phyloP scores from a whole-genome alignment of 1,140 invertebrate species.

The Halesus radiatus region DNA sequence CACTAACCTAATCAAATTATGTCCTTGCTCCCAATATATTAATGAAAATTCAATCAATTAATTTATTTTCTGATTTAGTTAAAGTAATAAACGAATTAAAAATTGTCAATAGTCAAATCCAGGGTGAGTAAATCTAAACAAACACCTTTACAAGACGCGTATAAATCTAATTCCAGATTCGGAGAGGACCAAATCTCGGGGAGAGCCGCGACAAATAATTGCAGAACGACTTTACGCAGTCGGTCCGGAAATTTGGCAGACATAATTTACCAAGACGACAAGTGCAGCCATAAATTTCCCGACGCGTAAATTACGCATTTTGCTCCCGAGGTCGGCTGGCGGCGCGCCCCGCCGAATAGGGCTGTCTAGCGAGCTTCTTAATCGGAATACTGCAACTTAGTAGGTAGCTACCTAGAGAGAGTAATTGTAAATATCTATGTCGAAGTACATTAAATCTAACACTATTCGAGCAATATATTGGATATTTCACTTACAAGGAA shows the following conservation, averaged over 20 bases:
- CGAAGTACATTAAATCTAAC: no score
- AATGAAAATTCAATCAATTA: no score
- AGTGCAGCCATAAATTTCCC: constrained; percentile 48
- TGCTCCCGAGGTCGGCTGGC: constrained; percentile 16
- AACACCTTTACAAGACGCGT: constrained; percentile 3
- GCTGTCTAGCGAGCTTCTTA: background rate
- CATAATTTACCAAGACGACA: constrained; percentile 52
- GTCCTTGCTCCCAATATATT: no score
- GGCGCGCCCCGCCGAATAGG: background rate
- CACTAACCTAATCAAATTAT: no score
- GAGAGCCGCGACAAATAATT: constrained; percentile 38
- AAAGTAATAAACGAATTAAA: background rate
- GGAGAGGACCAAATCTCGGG: constrained; percentile 3
- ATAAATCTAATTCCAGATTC: constrained; percentile 4
- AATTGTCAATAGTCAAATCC: background rate
- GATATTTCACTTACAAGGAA: no score
- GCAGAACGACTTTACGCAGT: constrained; percentile 40
- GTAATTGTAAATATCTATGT: no score
- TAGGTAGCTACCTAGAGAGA: no score
- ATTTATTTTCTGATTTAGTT: no score
- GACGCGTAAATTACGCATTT: constrained; percentile 52
- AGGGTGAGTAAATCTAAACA: background rate
- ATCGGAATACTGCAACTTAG: no score
- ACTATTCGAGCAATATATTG: no score
- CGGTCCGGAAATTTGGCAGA: constrained; percentile 52